Evolutionary conservation across 2,113 vertebrate species (phyloP).

Genomic region (Choloepus hoffmanni): DNA sequence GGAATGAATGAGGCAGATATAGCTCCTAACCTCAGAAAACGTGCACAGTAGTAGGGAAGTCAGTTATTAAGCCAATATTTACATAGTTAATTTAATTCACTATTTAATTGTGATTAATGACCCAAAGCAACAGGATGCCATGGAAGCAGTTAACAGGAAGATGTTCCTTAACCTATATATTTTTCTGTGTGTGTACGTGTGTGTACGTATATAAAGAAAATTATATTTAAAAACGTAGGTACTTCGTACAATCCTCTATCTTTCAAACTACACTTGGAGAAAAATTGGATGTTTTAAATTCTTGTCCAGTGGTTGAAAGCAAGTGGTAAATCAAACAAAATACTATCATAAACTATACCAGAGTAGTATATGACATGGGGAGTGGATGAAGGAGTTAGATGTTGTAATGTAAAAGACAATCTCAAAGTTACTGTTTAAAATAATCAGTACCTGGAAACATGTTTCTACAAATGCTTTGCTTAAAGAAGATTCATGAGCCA

Average conservation of each 20-base stretch:
- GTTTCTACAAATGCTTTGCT: neutral
- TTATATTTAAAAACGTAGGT: conserved; percentile 1
- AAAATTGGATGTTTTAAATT: conserved; percentile 41
- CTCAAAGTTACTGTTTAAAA: neutral
- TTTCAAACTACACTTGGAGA: conserved; percentile 27
- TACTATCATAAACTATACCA: neutral
- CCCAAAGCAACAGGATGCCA: conserved; percentile 54
- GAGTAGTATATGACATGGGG: neutral
- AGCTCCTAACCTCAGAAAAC: conserved; percentile 53
- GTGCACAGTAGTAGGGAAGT: neutral
- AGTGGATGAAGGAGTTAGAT: neutral
- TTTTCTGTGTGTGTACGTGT: neutral
- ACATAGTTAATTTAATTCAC: conserved; percentile 74
- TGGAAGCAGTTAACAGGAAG: conserved; percentile 39
- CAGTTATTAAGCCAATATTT: conserved; percentile 75
- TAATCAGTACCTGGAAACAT: neutral
- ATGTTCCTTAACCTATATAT: neutral
- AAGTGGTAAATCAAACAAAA: conserved; percentile 47
- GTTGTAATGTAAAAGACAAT: neutral
- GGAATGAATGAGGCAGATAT: neutral
- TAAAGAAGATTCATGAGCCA: conserved; percentile 13
- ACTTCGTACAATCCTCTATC: neutral
- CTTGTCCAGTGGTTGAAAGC: neutral
- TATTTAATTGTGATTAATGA: conserved; percentile 78
- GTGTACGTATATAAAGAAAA: neutral